phyloP scores from a whole-genome alignment of 2,888 invertebrate genomes.

The Patella ulyssiponensis region DNA sequence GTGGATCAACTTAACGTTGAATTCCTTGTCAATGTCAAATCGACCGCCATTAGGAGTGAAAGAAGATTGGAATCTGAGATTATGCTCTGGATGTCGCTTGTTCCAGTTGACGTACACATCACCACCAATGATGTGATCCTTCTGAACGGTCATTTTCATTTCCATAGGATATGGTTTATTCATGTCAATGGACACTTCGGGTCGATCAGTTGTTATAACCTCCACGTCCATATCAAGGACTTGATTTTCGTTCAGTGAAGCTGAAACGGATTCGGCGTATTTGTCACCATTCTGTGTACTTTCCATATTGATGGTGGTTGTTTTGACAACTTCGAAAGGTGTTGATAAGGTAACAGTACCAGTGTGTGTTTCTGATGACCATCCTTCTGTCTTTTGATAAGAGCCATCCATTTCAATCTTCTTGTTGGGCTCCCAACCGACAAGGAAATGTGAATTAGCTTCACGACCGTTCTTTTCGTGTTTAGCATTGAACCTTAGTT shows the following conservation, averaged over 20 bases:
- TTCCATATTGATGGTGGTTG: neutral
- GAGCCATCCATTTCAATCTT: slow-evolving; percentile 24
- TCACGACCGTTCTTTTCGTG: slow-evolving; percentile 19
- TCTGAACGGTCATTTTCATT: slow-evolving; percentile 37
- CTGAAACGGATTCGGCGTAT: slow-evolving; percentile 3
- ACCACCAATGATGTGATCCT: slow-evolving; percentile 42
- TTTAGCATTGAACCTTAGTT: slow-evolving; percentile 27
- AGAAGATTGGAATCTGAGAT: slow-evolving; percentile 45
- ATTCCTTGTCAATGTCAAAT: slow-evolving; percentile 35
- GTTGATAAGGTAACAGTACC: neutral
- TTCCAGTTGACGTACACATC: slow-evolving; percentile 63
- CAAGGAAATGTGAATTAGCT: slow-evolving; percentile 13
- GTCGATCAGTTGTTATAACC: neutral
- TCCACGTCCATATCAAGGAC: slow-evolving; percentile 16
- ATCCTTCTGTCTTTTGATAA: neutral
- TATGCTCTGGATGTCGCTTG: slow-evolving; percentile 46
- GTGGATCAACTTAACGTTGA: slow-evolving; percentile 40
- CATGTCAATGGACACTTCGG: slow-evolving; percentile 37
- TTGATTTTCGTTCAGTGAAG: slow-evolving; percentile 20
- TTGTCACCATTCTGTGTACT: slow-evolving; percentile 23
- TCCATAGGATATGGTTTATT: slow-evolving; percentile 51
- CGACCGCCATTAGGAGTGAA: slow-evolving; percentile 41
- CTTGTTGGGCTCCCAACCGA: slow-evolving; percentile 16
- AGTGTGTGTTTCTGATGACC: neutral
- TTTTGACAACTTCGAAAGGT: neutral